Evolutionary conservation across 2,888 invertebrate genomes (phyloP), one percentile per base, ranked within the genome.

Genomic region (Campopleginae sp.): DNA sequence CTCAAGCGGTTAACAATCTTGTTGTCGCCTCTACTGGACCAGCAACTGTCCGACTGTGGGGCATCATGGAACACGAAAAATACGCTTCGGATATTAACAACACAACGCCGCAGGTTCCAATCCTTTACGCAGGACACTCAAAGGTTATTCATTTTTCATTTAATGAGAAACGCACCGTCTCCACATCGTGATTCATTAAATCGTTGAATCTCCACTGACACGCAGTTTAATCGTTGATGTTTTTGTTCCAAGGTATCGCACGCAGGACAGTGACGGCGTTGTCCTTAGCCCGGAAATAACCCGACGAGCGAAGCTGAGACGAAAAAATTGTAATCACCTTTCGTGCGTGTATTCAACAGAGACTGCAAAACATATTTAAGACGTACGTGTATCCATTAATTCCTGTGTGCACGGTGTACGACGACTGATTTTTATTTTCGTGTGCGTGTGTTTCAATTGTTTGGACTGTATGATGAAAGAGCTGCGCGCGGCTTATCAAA

Each of bases 121-220:
- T 92, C 63, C 89, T 92, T 3, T 94, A 95, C 88, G 93, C 95
- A 84, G 96, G 96, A 83, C 96, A 96, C 92, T 96, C 96, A n/a
- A 96, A 95, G 95, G 96, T 96, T 94, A 12, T 44, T 68, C 7
- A 38, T 51, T 38, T n/a, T 54, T 42, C 38, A 38, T 71, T 77
- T 61, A 17, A 5, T 42, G 2, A 68, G 38, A 72, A 66, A 66
- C 51, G n/a, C 1, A 58, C 1, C 14, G 6, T 58, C 5, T 23
- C 27, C 14, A 58, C 5, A 12, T 6, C 5, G 1, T 23, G 5
- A 19, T 38, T 12, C 17, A 42, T 44, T n/a, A 5, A 17, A 23
- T 19, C 8, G 38, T 38, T 38, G 6, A 10, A 38, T 1, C 27
- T 42, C 17, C 6, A 44, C 17, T 58, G 38, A 44, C 14, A n/a